Evolutionary conservation across 2,113 vertebrate species (phyloP).

Genomic region (Oplegnathus fasciatus): DNA sequence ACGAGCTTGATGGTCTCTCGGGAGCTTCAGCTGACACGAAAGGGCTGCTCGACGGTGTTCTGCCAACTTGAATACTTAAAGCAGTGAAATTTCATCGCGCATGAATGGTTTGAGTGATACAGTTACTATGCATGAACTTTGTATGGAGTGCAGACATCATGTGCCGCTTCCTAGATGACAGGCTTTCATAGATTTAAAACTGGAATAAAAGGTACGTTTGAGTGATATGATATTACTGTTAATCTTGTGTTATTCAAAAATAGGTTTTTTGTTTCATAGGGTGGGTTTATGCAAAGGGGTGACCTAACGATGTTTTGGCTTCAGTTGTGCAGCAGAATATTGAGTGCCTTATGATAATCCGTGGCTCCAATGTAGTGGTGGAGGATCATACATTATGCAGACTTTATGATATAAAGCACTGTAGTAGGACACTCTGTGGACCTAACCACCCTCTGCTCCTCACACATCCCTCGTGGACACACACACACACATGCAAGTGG

Average conservation of each 20-base stretch:
- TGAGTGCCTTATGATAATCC: slow-evolving; percentile 69
- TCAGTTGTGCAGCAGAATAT: slow-evolving; percentile 53
- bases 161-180: slow-evolving; percentile 19
- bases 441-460: slow-evolving; percentile 63
- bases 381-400: slow-evolving; percentile 80
- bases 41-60: slow-evolving; percentile 70
- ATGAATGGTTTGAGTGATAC: slow-evolving; percentile 69
- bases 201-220: slow-evolving; percentile 38
- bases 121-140: slow-evolving; percentile 62
- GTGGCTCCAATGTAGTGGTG: slow-evolving; percentile 54
- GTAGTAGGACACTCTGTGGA: slow-evolving; percentile 65
- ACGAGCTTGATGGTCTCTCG: slow-evolving; percentile 64
- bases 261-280: slow-evolving; percentile 18
- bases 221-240: slow-evolving; percentile 33
- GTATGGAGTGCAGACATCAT: slow-evolving; percentile 29
- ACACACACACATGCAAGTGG: slow-evolving; percentile 11
- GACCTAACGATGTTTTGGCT: slow-evolving; percentile 61
- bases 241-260: slow-evolving; percentile 42
- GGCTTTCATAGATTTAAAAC: slow-evolving; percentile 38
- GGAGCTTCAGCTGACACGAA: slow-evolving; percentile 73
- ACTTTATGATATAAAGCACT: slow-evolving; percentile 61
- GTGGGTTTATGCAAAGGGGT: slow-evolving; percentile 47
- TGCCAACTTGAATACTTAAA: slow-evolving; percentile 76
- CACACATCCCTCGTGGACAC: slow-evolving; percentile 44
- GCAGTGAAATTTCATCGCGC: slow-evolving; percentile 61